Base-by-base conservation (phyloP, 2,797 vertebrate species). In the Chaetophractus vellerosus region DNA sequence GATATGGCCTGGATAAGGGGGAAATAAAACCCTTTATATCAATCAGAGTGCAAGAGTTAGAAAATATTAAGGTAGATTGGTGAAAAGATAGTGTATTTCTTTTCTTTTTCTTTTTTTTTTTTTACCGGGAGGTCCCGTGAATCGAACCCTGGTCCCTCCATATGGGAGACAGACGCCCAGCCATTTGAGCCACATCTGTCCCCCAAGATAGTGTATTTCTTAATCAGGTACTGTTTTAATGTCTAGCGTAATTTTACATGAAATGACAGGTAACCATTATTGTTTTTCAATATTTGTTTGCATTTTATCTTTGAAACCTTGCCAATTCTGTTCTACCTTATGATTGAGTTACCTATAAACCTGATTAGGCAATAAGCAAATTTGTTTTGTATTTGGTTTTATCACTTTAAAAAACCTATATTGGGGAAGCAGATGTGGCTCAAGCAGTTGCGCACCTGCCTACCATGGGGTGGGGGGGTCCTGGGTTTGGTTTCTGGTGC, bases 271-370 rank as follows among this genome's bases (percentile, higher is more conserved):
- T 76, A 92, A 26, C 48, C 48, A 72, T 88, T 92, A 63, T 26
- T 82, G 18, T 50, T 75, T 93, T 88, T 82, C 31, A 90, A 5
- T 87, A 45, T 69, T 92, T 84, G 45, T 82, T 92, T 84, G 57
- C 41, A 75, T 12, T 90, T 95, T 76, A 79, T 93, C 33, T 92
- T 96, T 96, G 68, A 88, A 94, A 82, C 33, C 24, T 41, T 80
- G 23, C 12, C 68, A 88, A 31, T 93, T 88, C 64, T 95, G 55
- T 57, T 18, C 75, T 80, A 33, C 10, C 68, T 96, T 96, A 74
- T 94, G 41, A 45, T 59, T 69, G 52, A 48, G 8, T 93, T 85
- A 94, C 85, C 94, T 81, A 71, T 11, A 91, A 95, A 78, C 68
- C 59, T 66, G 74, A 94, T 11, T 64, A 85, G 50, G 2, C 48